phyloP scores from a whole-genome alignment of 2,113 vertebrate species.

The Verasper variegatus region DNA sequence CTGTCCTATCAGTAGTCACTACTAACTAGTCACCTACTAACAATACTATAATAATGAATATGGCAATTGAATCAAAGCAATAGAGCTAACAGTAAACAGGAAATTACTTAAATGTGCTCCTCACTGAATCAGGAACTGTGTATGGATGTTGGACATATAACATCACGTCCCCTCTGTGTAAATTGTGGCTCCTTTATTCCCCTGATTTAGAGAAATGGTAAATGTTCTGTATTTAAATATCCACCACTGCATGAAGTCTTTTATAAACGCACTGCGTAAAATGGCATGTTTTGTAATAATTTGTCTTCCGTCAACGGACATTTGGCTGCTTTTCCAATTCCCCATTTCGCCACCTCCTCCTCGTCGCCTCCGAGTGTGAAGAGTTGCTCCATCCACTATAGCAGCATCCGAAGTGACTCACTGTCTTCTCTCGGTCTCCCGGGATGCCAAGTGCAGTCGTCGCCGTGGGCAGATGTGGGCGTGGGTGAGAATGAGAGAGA shows the following conservation, averaged over 20 bases:
- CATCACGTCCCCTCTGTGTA: too few relatives aligned
- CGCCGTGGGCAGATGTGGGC: constrained; percentile 64
- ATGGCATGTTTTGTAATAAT: background rate
- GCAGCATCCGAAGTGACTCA: constrained; percentile 68
- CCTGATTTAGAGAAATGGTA: too few relatives aligned
- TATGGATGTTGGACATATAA: too few relatives aligned
- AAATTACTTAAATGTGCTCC: too few relatives aligned
- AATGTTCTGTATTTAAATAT: background rate
- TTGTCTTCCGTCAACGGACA: constrained; percentile 19
- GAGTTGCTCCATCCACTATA: constrained; percentile 50
- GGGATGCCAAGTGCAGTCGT: constrained; percentile 49
- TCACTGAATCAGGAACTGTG: too few relatives aligned
- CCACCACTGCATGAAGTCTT: background rate
- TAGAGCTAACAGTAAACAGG: too few relatives aligned
- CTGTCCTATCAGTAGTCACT: too few relatives aligned
- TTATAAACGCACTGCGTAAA: background rate
- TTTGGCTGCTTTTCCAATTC: constrained; percentile 30
- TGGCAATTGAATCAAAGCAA: too few relatives aligned
- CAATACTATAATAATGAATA: too few relatives aligned
- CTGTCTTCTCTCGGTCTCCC: constrained; percentile 46
- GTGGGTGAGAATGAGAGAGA: constrained; percentile 57
- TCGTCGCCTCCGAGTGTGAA: constrained; percentile 51
- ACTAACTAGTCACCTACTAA: too few relatives aligned
- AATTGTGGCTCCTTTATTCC: too few relatives aligned
- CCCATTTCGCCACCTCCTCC: constrained; percentile 44